Evolutionary conservation across 2,113 vertebrate genomes (phyloP), one percentile per base, ranked within the genome.

Genomic region (Etia nguti): DNA sequence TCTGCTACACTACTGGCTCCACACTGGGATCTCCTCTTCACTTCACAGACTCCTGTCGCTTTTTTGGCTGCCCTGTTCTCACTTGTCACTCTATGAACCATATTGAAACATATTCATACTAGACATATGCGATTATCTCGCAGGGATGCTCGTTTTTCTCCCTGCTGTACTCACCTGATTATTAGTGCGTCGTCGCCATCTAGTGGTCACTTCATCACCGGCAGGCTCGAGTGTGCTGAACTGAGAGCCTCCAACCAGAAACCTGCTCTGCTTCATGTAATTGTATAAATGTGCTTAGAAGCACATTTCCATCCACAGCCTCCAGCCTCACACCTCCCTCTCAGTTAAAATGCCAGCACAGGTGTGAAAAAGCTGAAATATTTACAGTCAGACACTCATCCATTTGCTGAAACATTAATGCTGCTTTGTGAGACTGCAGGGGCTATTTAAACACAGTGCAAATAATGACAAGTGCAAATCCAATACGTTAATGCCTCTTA

Each of bases 111-210:
- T 48, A 50, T 56, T 36, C 60, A 36, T 36, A 65, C 31, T 36
- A 65, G 31, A 22, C 11, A 75, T 68, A 73, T 38, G 12, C 29
- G 46, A n/a, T 36, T 7, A 9, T 73, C 57, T 59, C 62, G 10
- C 36, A 56, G 59, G 73, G 12, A 70, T 46, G 31, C 46, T 50
- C 36, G 29, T 77, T 77, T 77, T 43, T 79, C 18, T 22, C 20
- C 20, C 59, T 18, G n/a, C 10, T 46, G 43, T 24, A 34, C 16
- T 57, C 10, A 20, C 46, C 3, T 62, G 6, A 83, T 93, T 60
- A 31, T 85, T 88, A 55, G 54, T 80, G 79, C 62, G 5, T 13
- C 10, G 24, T 81, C 79, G 80, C 93, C 95, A 92, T 92, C 95
- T 96, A 90, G 94, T 90, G 95, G 92, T n/a, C 52, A 46, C 29